Percentiles rank a stretch among this genome's conserved stretches.
Conservation (phyloP, 2,113 vertebrate species). For the Benitochromis conjunctus region DNA sequence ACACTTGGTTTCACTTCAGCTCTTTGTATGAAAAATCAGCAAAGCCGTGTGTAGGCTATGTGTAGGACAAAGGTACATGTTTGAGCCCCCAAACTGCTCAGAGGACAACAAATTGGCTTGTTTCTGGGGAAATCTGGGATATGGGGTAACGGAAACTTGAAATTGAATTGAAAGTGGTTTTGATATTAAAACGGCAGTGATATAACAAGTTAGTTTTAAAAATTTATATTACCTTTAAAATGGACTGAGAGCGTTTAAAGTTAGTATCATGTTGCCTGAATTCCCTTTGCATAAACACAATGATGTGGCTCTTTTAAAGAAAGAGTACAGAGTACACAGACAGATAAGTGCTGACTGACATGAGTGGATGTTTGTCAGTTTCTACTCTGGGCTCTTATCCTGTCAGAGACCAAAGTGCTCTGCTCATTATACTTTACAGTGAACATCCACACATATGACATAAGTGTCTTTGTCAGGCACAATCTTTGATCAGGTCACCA, state of each 20-base stretch:
- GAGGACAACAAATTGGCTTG: not conserved
- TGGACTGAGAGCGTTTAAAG: not conserved
- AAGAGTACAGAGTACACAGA: not conserved
- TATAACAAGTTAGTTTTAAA: not conserved
- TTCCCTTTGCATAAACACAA: not conserved
- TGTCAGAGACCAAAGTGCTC: not conserved
- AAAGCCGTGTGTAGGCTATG: not conserved
- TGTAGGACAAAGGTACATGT: not conserved
- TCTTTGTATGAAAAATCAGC: not conserved
- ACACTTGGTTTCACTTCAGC: rapidly evolving
- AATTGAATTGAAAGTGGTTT: not conserved
- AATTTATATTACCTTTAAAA: not conserved
- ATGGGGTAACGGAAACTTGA: not conserved
- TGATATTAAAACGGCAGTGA: not conserved
- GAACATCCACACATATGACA: not conserved
- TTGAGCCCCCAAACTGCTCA: not conserved
- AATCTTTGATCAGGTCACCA: slow-evolving; percentile 37
- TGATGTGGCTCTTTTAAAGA: not conserved
- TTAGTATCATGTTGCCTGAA: not conserved
- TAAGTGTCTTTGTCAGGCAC: not conserved
- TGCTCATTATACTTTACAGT: not conserved
- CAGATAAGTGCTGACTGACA: slow-evolving; percentile 1
- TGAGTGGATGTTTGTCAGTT: not conserved
- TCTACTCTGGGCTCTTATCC: not conserved
- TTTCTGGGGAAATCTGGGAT: not conserved